Evolutionary conservation across 2,888 invertebrate species (phyloP).

Genomic region (Ophioninae sp.): DNA sequence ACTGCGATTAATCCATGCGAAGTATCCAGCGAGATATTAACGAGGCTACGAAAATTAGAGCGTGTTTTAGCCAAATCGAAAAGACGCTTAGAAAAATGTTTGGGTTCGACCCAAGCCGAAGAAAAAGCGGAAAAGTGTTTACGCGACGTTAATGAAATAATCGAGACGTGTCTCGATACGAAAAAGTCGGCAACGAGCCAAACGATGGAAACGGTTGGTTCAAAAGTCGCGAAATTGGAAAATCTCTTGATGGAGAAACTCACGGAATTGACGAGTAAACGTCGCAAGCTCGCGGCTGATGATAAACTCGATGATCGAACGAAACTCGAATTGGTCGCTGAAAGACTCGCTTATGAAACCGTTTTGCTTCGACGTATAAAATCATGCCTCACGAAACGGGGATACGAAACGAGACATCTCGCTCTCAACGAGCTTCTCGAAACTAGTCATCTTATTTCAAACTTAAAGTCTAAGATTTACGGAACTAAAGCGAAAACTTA

Average conservation of each 20-base stretch:
- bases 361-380: slow-evolving; percentile 84
- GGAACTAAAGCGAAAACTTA: slow-evolving; percentile 79
- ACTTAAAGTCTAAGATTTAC: slow-evolving; percentile 84
- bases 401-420: slow-evolving; percentile 68
- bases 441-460: slow-evolving; percentile 89
- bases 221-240: slow-evolving; percentile 82
- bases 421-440: slow-evolving; percentile 85
- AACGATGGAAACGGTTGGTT: slow-evolving; percentile 72
- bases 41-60: slow-evolving; percentile 74
- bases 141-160: slow-evolving; percentile 76
- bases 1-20: slow-evolving; percentile 72
- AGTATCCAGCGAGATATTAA: slow-evolving; percentile 73
- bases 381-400: slow-evolving; percentile 69
- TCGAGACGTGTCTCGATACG: slow-evolving; percentile 75
- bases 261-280: slow-evolving; percentile 86
- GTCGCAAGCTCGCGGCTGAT: slow-evolving; percentile 85
- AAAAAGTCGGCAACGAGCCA: slow-evolving; percentile 72
- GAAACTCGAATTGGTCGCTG: slow-evolving; percentile 88
- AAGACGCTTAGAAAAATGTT: slow-evolving; percentile 75
- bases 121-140: slow-evolving; percentile 78
- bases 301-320: slow-evolving; percentile 87
- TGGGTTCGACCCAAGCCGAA: slow-evolving; percentile 76
- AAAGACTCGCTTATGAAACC: slow-evolving; percentile 91
- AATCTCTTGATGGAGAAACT: slow-evolving; percentile 87
- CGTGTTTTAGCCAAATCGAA: slow-evolving; percentile 75